phyloP scores from a whole-genome alignment of 1,140 invertebrate genomes.

The Heliconius congener region DNA sequence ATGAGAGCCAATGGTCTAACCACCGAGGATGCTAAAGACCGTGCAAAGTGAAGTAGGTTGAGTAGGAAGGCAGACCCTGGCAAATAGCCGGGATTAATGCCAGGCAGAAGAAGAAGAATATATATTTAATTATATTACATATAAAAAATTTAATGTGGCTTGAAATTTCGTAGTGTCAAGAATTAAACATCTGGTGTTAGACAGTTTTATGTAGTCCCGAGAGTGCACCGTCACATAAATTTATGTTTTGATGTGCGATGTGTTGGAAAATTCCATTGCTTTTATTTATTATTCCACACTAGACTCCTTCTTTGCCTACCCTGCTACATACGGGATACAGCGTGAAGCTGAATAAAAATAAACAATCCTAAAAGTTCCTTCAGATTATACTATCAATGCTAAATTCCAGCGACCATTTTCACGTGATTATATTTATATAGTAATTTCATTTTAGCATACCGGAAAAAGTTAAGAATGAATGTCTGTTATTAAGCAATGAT shows the following conservation, averaged over 20 bases:
- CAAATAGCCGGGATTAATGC: no score
- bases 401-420: not conserved
- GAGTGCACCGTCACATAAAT: conserved; percentile 7
- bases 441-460: no score
- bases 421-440: not conserved
- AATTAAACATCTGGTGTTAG: conserved; percentile 3
- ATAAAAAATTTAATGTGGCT: not conserved
- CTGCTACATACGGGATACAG: no score
- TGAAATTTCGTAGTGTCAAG: not conserved
- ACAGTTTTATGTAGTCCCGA: conserved; percentile 1
- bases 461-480: no score
- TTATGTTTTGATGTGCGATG: not conserved
- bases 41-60: no score
- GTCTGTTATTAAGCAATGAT: no score
- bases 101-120: no score
- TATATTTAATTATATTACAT: not conserved
- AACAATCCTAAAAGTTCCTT: not conserved
- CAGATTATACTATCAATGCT: not conserved
- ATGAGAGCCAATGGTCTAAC: no score
- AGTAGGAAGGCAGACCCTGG: no score
- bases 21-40: no score
- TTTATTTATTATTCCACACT: not conserved
- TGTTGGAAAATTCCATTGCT: not conserved
- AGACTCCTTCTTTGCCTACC: no score
- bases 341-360: not conserved